These are phyloP conservation scores for Ranitomeya imitator DNA, from an alignment of 2,113 vertebrate species.

Conservation along the genomic window DNA sequence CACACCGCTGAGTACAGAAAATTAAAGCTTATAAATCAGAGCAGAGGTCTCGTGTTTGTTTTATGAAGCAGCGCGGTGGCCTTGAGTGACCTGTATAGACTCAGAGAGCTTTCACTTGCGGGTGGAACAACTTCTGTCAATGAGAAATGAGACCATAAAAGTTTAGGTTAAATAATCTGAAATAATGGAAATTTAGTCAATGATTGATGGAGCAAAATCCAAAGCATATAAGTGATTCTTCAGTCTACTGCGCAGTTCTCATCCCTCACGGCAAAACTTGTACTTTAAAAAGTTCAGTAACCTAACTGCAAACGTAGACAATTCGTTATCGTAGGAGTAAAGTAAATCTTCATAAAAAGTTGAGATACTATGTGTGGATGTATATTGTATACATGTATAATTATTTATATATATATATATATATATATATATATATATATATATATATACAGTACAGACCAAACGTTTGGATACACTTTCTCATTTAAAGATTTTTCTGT, in stretches of 20 bases:
- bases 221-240: neutral
- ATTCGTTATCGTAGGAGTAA: neutral
- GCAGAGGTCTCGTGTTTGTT: neutral
- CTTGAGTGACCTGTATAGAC: conserved; percentile 25
- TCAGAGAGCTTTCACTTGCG: neutral
- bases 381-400: no score
- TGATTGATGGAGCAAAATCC: conserved; percentile 27
- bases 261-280: neutral
- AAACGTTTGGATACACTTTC: no score
- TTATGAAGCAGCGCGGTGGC: conserved; percentile 8
- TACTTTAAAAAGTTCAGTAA: neutral
- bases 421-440: no score
- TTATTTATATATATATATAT: no score
- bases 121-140: neutral
- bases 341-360: neutral
- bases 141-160: conserved; percentile 33
- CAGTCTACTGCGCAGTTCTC: neutral
- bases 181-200: conserved; percentile 11
- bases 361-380: no score
- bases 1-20: conserved; percentile 10
- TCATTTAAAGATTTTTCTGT: no score
- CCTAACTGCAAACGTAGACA: neutral
- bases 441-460: no score
- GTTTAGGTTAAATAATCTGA: conserved; percentile 45
- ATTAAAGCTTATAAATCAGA: conserved; percentile 31